Conservation (phyloP, 2,888 invertebrate genomes). For the Aelia acuminata region DNA sequence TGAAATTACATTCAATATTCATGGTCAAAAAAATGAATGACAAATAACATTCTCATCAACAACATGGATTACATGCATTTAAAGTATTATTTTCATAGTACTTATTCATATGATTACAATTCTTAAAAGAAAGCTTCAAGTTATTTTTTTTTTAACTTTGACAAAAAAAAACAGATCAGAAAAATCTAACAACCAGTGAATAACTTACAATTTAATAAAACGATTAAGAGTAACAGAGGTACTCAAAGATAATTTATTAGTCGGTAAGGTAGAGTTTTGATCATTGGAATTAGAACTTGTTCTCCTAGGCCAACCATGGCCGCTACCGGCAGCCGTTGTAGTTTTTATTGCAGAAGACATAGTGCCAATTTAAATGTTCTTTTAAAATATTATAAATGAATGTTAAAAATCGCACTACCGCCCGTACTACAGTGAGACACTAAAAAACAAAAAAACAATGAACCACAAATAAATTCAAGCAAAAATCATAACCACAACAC, state of each 20-base stretch:
- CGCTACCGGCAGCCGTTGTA: constrained; percentile 12
- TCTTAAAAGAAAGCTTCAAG: not conserved
- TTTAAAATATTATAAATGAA: not conserved
- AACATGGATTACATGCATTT: too few relatives aligned
- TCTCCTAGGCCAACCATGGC: constrained; percentile 61
- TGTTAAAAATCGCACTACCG: not conserved
- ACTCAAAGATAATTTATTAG: constrained; percentile 12
- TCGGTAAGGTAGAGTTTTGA: constrained; percentile 1
- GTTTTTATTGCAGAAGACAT: constrained; percentile 49
- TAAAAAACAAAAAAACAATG: not conserved
- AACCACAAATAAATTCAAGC: not conserved
- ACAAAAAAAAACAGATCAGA: not conserved
- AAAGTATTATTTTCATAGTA: too few relatives aligned
- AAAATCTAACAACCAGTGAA: not conserved
- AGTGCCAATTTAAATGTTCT: not conserved
- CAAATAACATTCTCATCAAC: too few relatives aligned
- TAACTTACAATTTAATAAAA: constrained; percentile 54
- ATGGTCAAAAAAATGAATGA: too few relatives aligned
- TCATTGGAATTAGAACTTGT: constrained; percentile 50
- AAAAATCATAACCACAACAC: not conserved
- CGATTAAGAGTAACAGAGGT: constrained; percentile 52
- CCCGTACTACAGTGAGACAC: not conserved
- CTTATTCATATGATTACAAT: too few relatives aligned
- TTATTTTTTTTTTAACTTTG: too few relatives aligned
- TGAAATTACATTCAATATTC: too few relatives aligned